These are phyloP conservation scores for Pungitius pungitius DNA, from an alignment of 2,113 vertebrate species.

Conservation along the genomic window DNA sequence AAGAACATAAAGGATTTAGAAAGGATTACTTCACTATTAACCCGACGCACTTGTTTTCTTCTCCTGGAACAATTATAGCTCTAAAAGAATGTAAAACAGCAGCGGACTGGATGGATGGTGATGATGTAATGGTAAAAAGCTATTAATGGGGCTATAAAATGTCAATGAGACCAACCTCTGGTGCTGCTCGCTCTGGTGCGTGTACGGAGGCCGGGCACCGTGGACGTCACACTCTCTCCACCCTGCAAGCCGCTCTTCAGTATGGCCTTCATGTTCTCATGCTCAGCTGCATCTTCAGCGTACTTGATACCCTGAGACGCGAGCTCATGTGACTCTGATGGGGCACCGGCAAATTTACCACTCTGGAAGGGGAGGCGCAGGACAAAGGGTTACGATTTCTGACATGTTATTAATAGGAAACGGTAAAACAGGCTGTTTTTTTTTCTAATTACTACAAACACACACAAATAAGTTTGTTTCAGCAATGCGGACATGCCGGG, in stretches of 20 bases:
- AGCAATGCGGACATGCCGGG: slow-evolving; percentile 17
- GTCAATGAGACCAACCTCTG: slow-evolving; percentile 72
- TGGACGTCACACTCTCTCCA: slow-evolving; percentile 77
- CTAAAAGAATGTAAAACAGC: not conserved
- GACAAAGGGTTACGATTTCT: slow-evolving; percentile 3
- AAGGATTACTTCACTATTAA: not conserved
- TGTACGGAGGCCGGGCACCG: slow-evolving; percentile 83
- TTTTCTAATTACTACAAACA: not conserved
- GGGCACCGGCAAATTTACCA: slow-evolving; percentile 87
- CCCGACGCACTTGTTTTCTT: not conserved
- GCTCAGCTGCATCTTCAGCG: slow-evolving; percentile 88
- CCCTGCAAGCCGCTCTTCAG: slow-evolving; percentile 81
- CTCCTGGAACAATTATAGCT: not conserved
- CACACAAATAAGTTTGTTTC: not conserved
- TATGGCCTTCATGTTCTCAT: slow-evolving; percentile 97
- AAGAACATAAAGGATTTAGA: not conserved
- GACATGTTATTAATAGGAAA: not conserved
- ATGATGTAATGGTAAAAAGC: not conserved
- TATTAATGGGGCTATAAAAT: not conserved
- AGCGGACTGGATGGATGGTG: not conserved
- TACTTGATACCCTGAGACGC: slow-evolving; percentile 86
- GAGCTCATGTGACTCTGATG: slow-evolving; percentile 74
- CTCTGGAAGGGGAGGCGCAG: slow-evolving; percentile 73
- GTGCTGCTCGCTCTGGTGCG: slow-evolving; percentile 86
- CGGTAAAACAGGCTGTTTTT: not conserved